A percentile compares a stretch with the other conserved stretches of the same genome.
Conservation (phyloP, 2,113 vertebrate species). For the Donacobius atricapilla region DNA sequence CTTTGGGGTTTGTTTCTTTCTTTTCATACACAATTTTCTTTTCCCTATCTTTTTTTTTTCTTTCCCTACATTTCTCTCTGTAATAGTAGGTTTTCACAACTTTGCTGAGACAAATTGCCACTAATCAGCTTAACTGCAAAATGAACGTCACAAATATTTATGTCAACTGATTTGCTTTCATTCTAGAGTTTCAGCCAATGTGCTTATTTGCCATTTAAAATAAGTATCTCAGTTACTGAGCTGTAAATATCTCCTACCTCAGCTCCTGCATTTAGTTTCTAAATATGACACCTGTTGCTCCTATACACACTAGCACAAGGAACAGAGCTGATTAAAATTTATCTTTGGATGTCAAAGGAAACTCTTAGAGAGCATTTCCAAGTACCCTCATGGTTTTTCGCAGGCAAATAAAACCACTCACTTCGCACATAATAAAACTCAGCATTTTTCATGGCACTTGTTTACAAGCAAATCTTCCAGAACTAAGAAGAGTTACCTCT, state of each 20-base stretch:
- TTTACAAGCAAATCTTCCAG: background rate
- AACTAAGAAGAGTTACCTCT: background rate
- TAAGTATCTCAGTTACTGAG: constrained; percentile 58
- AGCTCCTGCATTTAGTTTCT: constrained; percentile 53
- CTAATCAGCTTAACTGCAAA: background rate
- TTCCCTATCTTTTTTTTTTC: background rate
- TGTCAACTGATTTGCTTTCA: constrained; percentile 42
- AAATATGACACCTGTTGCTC: constrained; percentile 61
- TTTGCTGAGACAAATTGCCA: background rate
- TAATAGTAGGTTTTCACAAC: background rate
- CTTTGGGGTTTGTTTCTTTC: background rate
- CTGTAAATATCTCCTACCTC: constrained; percentile 58
- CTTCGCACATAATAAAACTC: background rate
- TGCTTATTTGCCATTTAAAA: constrained; percentile 65
- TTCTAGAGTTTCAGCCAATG: constrained; percentile 56
- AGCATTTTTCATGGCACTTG: background rate
- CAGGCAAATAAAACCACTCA: background rate
- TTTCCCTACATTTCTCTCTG: background rate
- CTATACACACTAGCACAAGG: background rate
- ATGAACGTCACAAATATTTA: constrained; percentile 16
- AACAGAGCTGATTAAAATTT: constrained; percentile 39
- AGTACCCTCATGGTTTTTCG: background rate
- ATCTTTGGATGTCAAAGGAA: constrained; percentile 27
- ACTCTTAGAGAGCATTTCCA: constrained; percentile 9
- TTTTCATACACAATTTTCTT: background rate